Evolutionary conservation across 2,888 invertebrate genomes (phyloP).

Genomic region (Orthosia gracilis): DNA sequence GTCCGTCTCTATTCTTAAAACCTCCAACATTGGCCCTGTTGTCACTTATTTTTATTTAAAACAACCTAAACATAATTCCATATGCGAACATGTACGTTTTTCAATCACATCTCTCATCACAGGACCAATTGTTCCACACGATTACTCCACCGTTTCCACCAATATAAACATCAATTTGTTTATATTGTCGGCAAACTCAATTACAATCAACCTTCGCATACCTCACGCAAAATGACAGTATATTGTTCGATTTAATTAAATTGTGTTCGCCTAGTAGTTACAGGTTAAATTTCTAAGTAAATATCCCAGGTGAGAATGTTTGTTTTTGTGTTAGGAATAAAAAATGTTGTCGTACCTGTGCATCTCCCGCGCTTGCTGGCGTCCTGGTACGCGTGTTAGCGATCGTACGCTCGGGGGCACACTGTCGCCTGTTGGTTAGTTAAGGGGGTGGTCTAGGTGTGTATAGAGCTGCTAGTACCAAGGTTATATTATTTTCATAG

Average conservation of each 20-base stretch:
- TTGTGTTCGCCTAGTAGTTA: conserved; percentile 47
- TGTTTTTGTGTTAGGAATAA: conserved; percentile 56
- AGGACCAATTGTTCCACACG: conserved; percentile 20
- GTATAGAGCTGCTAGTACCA: conserved; percentile 75
- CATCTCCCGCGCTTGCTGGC: conserved; percentile 73
- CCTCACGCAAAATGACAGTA: conserved; percentile 21
- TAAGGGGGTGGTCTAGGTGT: conserved; percentile 75
- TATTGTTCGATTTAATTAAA: conserved; percentile 38
- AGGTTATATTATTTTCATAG: conserved; percentile 9
- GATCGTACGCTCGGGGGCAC: conserved; percentile 70
- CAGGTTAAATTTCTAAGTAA: conserved; percentile 35
- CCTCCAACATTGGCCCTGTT: too few species aligned
- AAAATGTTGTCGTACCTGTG: conserved; percentile 74
- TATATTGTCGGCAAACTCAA: conserved; percentile 18
- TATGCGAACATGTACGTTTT: not conserved
- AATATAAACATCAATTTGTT: conserved; percentile 35
- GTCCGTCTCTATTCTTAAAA: too few species aligned
- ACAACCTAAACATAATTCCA: too few species aligned
- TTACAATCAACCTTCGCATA: conserved; percentile 11
- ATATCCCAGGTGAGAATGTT: conserved; percentile 38
- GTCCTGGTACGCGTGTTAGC: conserved; percentile 68
- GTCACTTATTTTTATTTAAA: too few species aligned
- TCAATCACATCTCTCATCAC: not conserved
- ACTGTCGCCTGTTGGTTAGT: conserved; percentile 81
- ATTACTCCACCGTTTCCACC: conserved; percentile 22